These are phyloP conservation scores for Andrena haemorrhoa DNA, from an alignment of 2,888 invertebrate genomes.

Conservation along the genomic window DNA sequence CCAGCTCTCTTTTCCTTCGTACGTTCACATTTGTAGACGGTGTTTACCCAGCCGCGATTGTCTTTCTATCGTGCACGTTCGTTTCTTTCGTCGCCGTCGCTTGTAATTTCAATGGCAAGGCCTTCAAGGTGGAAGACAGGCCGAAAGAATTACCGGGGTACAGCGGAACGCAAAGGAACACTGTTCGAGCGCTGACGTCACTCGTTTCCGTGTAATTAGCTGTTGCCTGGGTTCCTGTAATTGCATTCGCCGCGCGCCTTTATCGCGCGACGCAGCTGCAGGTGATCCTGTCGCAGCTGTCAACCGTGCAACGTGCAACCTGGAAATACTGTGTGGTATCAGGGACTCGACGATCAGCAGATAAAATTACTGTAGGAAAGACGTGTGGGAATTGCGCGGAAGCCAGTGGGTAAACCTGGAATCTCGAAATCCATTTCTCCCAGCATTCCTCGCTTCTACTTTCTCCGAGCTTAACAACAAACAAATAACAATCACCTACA, in stretches of 20 bases:
- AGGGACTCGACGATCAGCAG: not conserved
- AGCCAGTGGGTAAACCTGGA: not conserved
- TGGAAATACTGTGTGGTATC: not conserved
- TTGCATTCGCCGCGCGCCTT: slow-evolving; percentile 27
- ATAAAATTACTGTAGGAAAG: not conserved
- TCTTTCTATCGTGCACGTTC: no score
- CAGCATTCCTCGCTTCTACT: no score
- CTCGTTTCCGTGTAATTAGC: slow-evolving; percentile 26
- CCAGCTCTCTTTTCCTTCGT: no score
- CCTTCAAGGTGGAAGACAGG: not conserved
- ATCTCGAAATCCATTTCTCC: not conserved
- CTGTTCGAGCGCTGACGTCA: slow-evolving; percentile 17
- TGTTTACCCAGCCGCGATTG: no score
- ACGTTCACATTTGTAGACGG: no score
- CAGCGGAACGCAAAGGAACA: not conserved
- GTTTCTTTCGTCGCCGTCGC: not conserved
- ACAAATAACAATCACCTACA: no score
- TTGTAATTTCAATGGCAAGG: not conserved
- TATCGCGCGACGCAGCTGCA: slow-evolving; percentile 53
- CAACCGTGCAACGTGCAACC: slow-evolving; percentile 16
- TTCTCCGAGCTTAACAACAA: no score
- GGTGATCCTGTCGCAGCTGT: slow-evolving; percentile 64
- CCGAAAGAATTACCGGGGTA: not conserved
- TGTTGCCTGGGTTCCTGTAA: slow-evolving; percentile 7
- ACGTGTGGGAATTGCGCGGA: not conserved